These are phyloP conservation scores for Pimpla rufipes DNA, from an alignment of 2,888 invertebrate genomes.

Conservation along the genomic window DNA sequence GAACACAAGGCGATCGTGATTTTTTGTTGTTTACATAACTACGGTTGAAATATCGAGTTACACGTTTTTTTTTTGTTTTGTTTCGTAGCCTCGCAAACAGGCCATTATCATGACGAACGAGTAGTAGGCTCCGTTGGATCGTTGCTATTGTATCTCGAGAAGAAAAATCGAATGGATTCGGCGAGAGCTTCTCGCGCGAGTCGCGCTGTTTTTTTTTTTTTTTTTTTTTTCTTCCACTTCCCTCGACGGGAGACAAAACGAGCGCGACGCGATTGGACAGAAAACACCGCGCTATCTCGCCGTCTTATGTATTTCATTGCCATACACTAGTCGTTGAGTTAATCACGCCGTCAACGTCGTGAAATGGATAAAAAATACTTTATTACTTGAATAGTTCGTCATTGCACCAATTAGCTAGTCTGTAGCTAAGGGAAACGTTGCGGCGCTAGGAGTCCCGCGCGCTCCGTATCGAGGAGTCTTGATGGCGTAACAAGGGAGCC, in stretches of 20 bases:
- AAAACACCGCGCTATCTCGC: constrained; percentile 11
- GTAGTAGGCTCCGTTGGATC: constrained; percentile 74
- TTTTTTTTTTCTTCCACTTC: no score
- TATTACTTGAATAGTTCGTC: constrained; percentile 70
- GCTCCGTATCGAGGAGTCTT: constrained; percentile 81
- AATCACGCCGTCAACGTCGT: constrained; percentile 64
- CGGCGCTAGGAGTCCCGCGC: constrained; percentile 78
- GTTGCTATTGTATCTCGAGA: constrained; percentile 68
- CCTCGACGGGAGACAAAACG: not conserved
- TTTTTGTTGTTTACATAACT: constrained; percentile 61
- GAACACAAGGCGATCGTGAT: constrained; percentile 50
- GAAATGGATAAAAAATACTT: constrained; percentile 71
- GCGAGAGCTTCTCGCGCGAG: constrained; percentile 20
- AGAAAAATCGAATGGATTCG: constrained; percentile 45
- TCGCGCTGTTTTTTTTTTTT: not conserved
- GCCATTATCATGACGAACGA: constrained; percentile 61
- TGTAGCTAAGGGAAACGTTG: constrained; percentile 64
- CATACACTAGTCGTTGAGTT: constrained; percentile 55
- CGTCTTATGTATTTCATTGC: constrained; percentile 22
- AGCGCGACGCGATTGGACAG: constrained; percentile 5
- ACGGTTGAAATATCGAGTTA: constrained; percentile 70
- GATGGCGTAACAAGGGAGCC: constrained; percentile 81
- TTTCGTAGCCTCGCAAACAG: constrained; percentile 68
- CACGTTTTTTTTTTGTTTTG: constrained; percentile 51
- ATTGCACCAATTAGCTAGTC: constrained; percentile 75